These are phyloP conservation scores for Monopis laevigella DNA, from an alignment of 2,888 invertebrate species.

Conservation along the genomic window DNA sequence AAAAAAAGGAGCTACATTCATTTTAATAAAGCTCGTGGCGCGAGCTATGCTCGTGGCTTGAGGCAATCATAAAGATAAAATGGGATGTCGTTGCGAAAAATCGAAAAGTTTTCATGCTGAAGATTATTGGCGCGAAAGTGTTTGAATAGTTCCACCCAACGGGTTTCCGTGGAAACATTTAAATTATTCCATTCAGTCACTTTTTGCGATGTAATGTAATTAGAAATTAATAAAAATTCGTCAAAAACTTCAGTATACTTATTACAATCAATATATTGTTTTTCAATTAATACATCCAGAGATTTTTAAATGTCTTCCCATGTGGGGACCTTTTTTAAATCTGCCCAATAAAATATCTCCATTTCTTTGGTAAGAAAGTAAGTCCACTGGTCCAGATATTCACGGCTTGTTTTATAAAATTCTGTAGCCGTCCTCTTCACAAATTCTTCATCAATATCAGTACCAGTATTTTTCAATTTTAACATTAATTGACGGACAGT, in stretches of 20 bases:
- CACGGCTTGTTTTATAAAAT: conserved; percentile 26
- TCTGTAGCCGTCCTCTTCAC: conserved; percentile 22
- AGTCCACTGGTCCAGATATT: too few species aligned
- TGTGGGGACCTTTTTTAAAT: conserved; percentile 11
- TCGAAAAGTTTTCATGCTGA: conserved; percentile 18
- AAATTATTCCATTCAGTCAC: conserved; percentile 24
- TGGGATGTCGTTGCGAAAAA: too few species aligned
- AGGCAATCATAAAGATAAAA: too few species aligned
- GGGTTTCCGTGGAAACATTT: conserved; percentile 25
- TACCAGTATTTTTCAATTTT: conserved; percentile 25
- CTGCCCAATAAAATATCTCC: conserved; percentile 26
- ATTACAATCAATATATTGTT: conserved; percentile 22
- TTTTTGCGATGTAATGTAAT: conserved; percentile 23
- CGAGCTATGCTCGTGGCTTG: too few species aligned
- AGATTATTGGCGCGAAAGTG: conserved; percentile 20
- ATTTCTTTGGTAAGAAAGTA: conserved; percentile 21
- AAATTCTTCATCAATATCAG: conserved; percentile 24
- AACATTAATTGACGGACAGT: conserved; percentile 21
- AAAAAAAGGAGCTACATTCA: too few species aligned
- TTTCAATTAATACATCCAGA: conserved; percentile 22
- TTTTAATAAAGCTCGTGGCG: too few species aligned
- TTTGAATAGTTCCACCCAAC: conserved; percentile 25
- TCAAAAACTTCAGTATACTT: conserved; percentile 26
- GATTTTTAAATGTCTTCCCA: conserved; percentile 22
- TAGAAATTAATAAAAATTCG: conserved; percentile 25